Base-by-base conservation (phyloP, 2,888 invertebrate species). In the Piscicola geometra region DNA sequence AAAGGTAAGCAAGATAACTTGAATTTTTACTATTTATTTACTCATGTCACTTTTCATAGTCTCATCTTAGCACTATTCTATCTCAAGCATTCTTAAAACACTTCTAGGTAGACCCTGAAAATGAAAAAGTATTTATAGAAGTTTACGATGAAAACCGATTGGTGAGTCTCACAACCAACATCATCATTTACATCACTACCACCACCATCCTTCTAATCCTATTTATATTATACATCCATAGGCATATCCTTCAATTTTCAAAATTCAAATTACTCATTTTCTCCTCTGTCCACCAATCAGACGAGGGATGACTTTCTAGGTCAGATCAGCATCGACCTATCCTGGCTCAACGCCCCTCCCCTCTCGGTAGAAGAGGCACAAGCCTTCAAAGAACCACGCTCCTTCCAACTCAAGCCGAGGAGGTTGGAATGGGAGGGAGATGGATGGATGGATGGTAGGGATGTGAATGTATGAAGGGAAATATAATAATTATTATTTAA, bases 231-330 rank as follows among this genome's bases (percentile, higher is more conserved):
- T n/a, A n/a, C n/a, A n/a, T n/a, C n/a, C n/a, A n/a, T n/a, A n/a
- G n/a, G n/a, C n/a, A n/a, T n/a, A n/a, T n/a, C n/a, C n/a, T n/a
- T n/a, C n/a, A n/a, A n/a, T n/a, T n/a, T n/a, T n/a, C n/a, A n/a
- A n/a, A n/a, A n/a, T n/a, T 41, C 41, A 41, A 41, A 41, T 15
- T 41, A 5, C 15, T 15, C 41, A 41, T 9, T 15, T 15, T 15
- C 21, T 56, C 21, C n/a, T 25, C 60, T 56, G 3, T 56, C 25
- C 60, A 47, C 21, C 50, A 47, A 47, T 15, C 60, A 56, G 60
- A 56, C 60, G 15, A 18, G 60, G 25, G 60, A 56, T 21, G 60
- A 56, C 60, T 56, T 56, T 21, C 25, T 56, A n/a, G 60, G 60
- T 3, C 60, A 56, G 25, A 25, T 56, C 25, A 15, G 15, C 3